These are phyloP conservation scores for Coregonus sp. DNA, from an alignment of 2,797 vertebrate species.

Conservation along the genomic window DNA sequence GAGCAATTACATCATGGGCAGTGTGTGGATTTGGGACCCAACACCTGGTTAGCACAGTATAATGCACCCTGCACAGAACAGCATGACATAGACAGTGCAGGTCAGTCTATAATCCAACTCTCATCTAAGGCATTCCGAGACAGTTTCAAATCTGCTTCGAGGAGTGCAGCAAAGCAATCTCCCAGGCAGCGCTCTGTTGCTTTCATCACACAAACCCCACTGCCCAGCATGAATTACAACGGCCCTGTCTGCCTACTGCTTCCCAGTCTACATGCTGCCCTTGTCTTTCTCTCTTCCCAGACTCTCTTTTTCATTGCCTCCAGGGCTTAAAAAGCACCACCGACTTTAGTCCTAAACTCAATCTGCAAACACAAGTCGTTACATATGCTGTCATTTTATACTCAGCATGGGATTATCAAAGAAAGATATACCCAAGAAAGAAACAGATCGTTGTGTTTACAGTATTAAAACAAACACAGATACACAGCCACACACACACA, in stretches of 20 bases:
- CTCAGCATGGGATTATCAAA: constrained; percentile 67
- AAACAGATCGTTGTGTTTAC: constrained; percentile 60
- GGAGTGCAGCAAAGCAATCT: constrained; percentile 99
- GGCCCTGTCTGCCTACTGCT: constrained; percentile 89
- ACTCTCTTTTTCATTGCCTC: constrained; percentile 69
- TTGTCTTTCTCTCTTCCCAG: constrained; percentile 76
- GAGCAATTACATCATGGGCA: constrained; percentile 77
- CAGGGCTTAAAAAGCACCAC: constrained; percentile 74
- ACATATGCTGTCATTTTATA: constrained; percentile 63
- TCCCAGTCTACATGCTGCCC: constrained; percentile 86
- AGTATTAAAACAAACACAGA: constrained; percentile 52
- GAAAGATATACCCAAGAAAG: constrained; percentile 49
- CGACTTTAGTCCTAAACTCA: constrained; percentile 76
- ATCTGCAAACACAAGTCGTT: constrained; percentile 65
- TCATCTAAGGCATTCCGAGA: constrained; percentile 98
- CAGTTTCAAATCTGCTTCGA: constrained; percentile 99
- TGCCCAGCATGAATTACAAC: constrained; percentile 99
- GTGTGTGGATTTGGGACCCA: constrained; percentile 87
- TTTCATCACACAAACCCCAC: constrained; percentile 99
- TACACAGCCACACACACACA: constrained; percentile 11
- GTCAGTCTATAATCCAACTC: constrained; percentile 99
- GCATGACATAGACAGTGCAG: constrained; percentile 98
- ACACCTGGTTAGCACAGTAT: constrained; percentile 95
- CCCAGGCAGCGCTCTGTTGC: constrained; percentile 97
- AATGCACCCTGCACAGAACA: constrained; percentile 93